Evolutionary conservation across 2,888 invertebrate species (phyloP), one percentile per base, ranked within the genome.

Genomic region (Pollenia amentaria): DNA sequence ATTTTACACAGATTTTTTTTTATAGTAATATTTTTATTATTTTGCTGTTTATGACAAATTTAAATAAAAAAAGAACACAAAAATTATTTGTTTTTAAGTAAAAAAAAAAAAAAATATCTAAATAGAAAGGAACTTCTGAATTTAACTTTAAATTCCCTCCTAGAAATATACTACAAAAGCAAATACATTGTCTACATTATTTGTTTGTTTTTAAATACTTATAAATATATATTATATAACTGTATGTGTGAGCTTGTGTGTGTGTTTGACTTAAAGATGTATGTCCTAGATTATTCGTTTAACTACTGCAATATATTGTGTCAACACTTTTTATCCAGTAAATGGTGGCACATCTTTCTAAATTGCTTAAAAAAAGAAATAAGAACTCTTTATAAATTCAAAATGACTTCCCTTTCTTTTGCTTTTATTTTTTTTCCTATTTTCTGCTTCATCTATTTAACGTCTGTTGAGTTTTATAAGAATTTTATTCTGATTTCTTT

Each of bases 281-380:
- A 55, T 80, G 65, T 62, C 60, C 78, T 79, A 62, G 67, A 73
- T 67, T 73, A 77, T 53, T 62, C 80, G 38, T 87, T 84, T 77
- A 87, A 87, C 79, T 83, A 65, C 72, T 70, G 87, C 79, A 87
- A 87, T 87, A 87, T 87, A 76, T 84, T 87, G 87, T 87, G 84
- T 87, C 87, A 87, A 87, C 87, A 87, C 87, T 87, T 87, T 75
- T 80, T 80, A 80, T 84, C 76, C 73, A 83, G 83, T 85, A 84
- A 86, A 84, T 87, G 78, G 78, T 79, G 70, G 79, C 75, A 83
- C 60, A 83, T 60, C 48, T 62, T 44, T 53, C 60, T 44, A 72
- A 80, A 80, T 73, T 70, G 44, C 64, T 46, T 0, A 44, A 42
- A 62, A 62, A 18, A 40, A 42, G 18, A 65, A 83, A 70, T 40